phyloP scores from a whole-genome alignment of 2,797 vertebrate genomes.

The Brotogeris chrysoptera region DNA sequence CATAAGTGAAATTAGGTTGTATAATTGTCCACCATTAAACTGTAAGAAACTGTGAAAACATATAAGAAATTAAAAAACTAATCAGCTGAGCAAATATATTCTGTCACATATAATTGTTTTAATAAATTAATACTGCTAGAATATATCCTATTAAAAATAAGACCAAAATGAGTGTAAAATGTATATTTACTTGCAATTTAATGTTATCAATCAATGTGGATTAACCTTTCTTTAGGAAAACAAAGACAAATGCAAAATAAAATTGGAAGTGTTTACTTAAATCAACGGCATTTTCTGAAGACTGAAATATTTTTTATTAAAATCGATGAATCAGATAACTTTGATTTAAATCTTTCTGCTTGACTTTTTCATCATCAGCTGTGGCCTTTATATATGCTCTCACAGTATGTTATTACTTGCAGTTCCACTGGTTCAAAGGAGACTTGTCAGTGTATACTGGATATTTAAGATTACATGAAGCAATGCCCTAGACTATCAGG shows the following conservation, averaged over 20 bases:
- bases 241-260: not conserved
- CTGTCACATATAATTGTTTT: not conserved
- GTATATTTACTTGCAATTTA: conserved; percentile 32
- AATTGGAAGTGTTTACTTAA: not conserved
- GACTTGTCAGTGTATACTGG: fast-evolving
- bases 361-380: not conserved
- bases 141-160: conserved; percentile 3
- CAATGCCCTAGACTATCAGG: not conserved
- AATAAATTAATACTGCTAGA: not conserved
- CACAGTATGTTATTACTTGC: not conserved
- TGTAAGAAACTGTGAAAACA: not conserved
- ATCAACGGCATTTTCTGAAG: not conserved
- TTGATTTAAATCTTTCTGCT: not conserved
- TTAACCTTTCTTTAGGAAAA: conserved; percentile 25
- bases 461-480: not conserved
- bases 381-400: not conserved
- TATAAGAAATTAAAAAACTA: conserved; percentile 1
- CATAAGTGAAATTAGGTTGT: conserved; percentile 19
- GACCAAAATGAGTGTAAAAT: not conserved
- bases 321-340: not conserved
- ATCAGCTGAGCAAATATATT: conserved; percentile 20
- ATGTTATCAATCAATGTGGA: not conserved
- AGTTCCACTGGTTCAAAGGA: not conserved
- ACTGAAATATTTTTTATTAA: not conserved
- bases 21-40: conserved; percentile 18